These are phyloP conservation scores for Odontophorus gujanensis DNA, from an alignment of 2,113 vertebrate species.

Conservation along the genomic window DNA sequence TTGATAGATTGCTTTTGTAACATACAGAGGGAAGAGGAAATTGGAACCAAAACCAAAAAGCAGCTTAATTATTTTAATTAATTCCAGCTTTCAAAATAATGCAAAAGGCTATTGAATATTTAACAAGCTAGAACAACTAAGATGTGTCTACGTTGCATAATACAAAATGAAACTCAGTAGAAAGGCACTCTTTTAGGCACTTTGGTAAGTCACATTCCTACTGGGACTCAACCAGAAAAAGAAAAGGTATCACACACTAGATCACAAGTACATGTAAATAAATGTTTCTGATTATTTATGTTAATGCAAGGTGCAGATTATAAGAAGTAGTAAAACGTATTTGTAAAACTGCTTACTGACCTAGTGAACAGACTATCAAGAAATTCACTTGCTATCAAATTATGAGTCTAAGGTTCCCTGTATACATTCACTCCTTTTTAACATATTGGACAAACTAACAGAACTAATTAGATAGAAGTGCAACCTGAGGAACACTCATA, in stretches of 20 bases:
- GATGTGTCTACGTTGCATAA: background rate
- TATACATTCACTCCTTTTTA: conserved; percentile 21
- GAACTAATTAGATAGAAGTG: conserved; percentile 66
- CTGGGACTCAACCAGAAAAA: background rate
- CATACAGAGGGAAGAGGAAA: background rate
- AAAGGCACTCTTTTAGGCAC: background rate
- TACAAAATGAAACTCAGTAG: background rate
- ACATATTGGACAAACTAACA: conserved; percentile 67
- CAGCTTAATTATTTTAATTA: conserved; percentile 63
- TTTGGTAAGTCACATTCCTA: conserved; percentile 48
- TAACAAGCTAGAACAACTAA: conserved; percentile 33
- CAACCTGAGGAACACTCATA: conserved; percentile 77
- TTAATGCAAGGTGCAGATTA: background rate
- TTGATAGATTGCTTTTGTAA: conserved; percentile 37
- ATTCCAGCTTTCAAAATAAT: conserved; percentile 60
- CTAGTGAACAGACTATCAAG: background rate
- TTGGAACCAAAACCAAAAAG: conserved; percentile 54
- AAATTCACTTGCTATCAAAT: background rate
- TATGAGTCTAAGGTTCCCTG: background rate
- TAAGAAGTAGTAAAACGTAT: background rate
- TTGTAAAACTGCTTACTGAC: background rate
- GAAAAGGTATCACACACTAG: background rate
- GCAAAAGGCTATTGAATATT: conserved; percentile 41
- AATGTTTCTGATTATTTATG: background rate
- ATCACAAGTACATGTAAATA: background rate